Evolutionary conservation across 2,888 invertebrate genomes (phyloP).

Genomic region (Alviniconcha strummeri): DNA sequence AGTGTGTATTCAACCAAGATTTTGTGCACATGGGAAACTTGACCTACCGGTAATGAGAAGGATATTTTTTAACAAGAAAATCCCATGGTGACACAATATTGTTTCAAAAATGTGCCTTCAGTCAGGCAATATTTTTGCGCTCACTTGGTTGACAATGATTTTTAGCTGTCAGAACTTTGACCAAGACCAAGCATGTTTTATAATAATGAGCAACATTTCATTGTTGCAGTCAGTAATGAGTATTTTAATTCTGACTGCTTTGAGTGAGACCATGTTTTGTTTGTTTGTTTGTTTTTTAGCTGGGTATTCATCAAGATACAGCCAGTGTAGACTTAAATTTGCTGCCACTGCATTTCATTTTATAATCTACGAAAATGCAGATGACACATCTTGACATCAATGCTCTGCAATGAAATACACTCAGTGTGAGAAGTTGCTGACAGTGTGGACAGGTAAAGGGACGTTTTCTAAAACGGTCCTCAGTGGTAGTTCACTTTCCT

Average conservation of each 20-base stretch:
- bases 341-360: too few relatives aligned
- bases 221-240: background rate
- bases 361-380: too few relatives aligned
- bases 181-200: background rate
- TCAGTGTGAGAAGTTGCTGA: too few relatives aligned
- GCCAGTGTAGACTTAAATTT: too few relatives aligned
- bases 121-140: background rate
- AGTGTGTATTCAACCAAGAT: background rate
- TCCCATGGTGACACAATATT: background rate
- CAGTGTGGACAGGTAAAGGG: too few relatives aligned
- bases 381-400: too few relatives aligned
- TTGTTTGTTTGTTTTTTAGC: background rate
- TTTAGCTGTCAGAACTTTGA: background rate
- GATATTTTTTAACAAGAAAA: background rate
- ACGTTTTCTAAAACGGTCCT: too few relatives aligned
- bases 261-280: background rate
- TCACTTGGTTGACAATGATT: background rate
- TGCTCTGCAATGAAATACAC: too few relatives aligned
- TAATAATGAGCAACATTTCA: background rate
- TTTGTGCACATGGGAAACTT: background rate
- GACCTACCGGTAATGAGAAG: background rate
- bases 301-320: background rate
- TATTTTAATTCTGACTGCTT: background rate
- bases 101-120: background rate
- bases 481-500: too few relatives aligned